Base-by-base conservation (phyloP, 2,797 vertebrate genomes). In the Poecilia picta region DNA sequence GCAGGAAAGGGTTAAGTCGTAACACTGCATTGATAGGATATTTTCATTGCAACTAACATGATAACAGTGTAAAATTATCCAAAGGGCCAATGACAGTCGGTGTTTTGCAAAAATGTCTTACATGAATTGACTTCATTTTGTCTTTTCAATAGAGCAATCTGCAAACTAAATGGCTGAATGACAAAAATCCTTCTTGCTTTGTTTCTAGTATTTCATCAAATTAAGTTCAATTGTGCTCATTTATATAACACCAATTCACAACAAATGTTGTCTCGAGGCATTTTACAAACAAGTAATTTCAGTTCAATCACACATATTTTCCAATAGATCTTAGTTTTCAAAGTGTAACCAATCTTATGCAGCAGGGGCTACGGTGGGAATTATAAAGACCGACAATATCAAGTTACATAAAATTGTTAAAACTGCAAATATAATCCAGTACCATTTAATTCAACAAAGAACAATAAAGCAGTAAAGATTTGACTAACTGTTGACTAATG, bases 21-120 rank as follows among this genome's bases (percentile, higher is more conserved):
- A 47, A 90, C 93, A 91, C 64, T 23, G 49, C 73, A 46, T 80
- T 89, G 84, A 92, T 81, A 89, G 87, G 77, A 89, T 85, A 75
- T 28, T 76, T 72, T 72, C 80, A 73, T 73, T 80, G 49, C 79
- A 36, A 76, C 66, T 85, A 80, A 91, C 77, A 84, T 85, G 85
- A 75, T 84, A 85, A 87, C 75, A 79, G 77, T 80, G 33, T 18
- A 68, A 76, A 46, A 81, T 82, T 81, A 28, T 64, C 72, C 5
- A 28, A 68, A 20, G 2, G 31, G 3, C 2, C 59, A 8, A 18
- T 20, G 31, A 64, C 0, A 2, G 36, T 82, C 49, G 79, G 15
- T 59, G 57, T 78, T 64, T 45, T 78, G n/a, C 72, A 8, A 31
- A 39, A 71, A 59, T 15, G 4, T 12, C 3, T n/a, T 15, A 59